Evolutionary conservation across 92 coral and sea anemone genomes (phyloP), one percentile per base, ranked within the genome.

Genomic region (Anthopleura xanthogrammica): DNA sequence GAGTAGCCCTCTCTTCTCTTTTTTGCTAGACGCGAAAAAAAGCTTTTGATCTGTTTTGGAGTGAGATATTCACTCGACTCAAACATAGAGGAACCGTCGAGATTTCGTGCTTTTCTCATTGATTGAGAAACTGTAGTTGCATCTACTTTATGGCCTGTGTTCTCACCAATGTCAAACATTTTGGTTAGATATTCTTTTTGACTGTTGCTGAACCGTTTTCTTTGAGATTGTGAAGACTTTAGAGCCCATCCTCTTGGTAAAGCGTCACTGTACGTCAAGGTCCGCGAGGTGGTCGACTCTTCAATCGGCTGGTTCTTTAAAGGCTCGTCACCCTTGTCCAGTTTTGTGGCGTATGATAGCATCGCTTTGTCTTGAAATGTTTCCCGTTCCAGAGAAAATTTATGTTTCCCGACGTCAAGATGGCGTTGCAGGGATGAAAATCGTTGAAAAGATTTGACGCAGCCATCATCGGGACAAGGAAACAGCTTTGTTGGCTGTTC

Each of bases 211-310:
- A 91, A 79, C 12, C 89, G 80, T 36, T 78, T 78, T 79, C 89
- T 80, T 81, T 79, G 81, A 11, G 48, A 42, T 43, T 52, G 60
- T 22, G 85, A 75, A 68, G 87, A 77, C 76, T 84, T 87, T 60
- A 90, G 64, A 17, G 93, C 93, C 93, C 93, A 87, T 16, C 93
- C 93, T 79, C 58, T 87, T 19, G 77, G 83, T 40, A 78, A 55
- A 12, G 81, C 41, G 4, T 52, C 79, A 46, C 66, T 16, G 42
- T 66, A 77, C 5, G 41, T 79, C 52, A 78, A 66, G 3, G 70
- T 52, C 41, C 73, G 54, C 19, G 83, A 58, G 4, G 79, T 82
- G 52, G 60, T 17, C 24, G 75, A 23, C 19, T 50, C 78, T 73
- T 83, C 91, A 12, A 72, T 23, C 13, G 77, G 55, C 71, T 78